phyloP scores from a whole-genome alignment of 2,888 invertebrate species.

The Dryocosmus kuriphilus region DNA sequence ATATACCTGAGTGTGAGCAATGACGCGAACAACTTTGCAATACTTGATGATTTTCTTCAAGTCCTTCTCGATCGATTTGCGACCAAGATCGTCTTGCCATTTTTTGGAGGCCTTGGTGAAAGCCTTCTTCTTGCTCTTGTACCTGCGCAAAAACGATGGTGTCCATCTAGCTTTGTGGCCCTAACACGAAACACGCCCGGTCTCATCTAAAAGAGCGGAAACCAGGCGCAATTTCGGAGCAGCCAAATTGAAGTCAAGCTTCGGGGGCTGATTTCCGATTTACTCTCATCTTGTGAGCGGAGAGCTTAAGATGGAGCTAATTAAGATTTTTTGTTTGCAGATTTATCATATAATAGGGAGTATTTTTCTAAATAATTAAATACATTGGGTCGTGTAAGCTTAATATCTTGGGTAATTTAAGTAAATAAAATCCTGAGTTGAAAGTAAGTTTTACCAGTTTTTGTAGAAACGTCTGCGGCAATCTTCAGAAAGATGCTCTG shows the following conservation, averaged over 20 bases:
- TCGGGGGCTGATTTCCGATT: constrained; percentile 67
- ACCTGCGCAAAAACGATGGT: constrained; percentile 83
- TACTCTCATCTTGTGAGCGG: constrained; percentile 76
- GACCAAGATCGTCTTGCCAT: constrained; percentile 98
- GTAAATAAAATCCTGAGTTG: no score
- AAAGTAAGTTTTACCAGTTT: constrained; percentile 88
- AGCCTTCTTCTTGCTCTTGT: constrained; percentile 99
- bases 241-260: constrained; percentile 62
- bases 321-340: background rate
- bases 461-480: constrained; percentile 99
- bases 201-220: constrained; percentile 76
- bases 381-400: no score
- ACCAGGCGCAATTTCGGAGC: constrained; percentile 69
- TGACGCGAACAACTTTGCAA: constrained; percentile 96
- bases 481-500: constrained; percentile 99
- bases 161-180: constrained; percentile 59
- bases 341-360: no score
- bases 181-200: constrained; percentile 67
- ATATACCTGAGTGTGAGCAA: constrained; percentile 97
- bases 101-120: constrained; percentile 99
- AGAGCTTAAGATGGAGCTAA: constrained; percentile 68
- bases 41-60: constrained; percentile 98
- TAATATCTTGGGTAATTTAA: no score
- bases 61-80: constrained; percentile 97
- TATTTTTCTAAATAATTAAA: no score